Evolutionary conservation across 1,140 invertebrate genomes (phyloP), one percentile per base, ranked within the genome.

Genomic region (Eurosta solidaginis): DNA sequence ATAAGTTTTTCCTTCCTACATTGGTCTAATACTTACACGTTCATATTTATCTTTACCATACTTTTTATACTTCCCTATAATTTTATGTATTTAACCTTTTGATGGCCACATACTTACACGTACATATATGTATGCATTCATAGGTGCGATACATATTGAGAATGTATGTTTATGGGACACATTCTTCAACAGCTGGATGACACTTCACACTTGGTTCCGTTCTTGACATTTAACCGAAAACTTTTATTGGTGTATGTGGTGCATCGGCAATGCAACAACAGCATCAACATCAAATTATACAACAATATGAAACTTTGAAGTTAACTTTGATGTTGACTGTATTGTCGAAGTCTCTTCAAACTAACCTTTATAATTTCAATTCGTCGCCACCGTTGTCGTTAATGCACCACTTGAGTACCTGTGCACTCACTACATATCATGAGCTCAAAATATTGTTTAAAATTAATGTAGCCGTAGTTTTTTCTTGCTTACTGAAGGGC

Each of bases 11-110:
- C n/a, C 36, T 42, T 68, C 3, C 6, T 20, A 68, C 17, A 42
- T 68, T 36, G 40, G 33, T 36, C 33, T 17, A 40, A n/a, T 36
- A 42, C 14, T n/a, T 20, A 0, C 12, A 47, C 14, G 45, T 47
- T 47, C 14, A 68, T 40, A 3, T 7, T n/a, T 6, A 36, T 17
- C n/a, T 3, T 33, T 17, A 14, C 12, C 22, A 59, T 20, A 59
- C 54, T 68, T 68, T 20, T 68, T 68, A n/a, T 40, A 40, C 22
- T 68, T 68, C 20, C 22, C n/a, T 14, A 40, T 33, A n/a, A 68
- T 68, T 68, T 68, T 42, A 68, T 68, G 6, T n/a, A 68, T 68
- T 68, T 22, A 68, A 68, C 59, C 33, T 68, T 68, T 68, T 42
- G 33, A 22, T 68, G 36, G 17, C n/a, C 33, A 68, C 59, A 68